Evolutionary conservation across 1,140 invertebrate genomes (phyloP).

Genomic region (Periplaneta americana): DNA sequence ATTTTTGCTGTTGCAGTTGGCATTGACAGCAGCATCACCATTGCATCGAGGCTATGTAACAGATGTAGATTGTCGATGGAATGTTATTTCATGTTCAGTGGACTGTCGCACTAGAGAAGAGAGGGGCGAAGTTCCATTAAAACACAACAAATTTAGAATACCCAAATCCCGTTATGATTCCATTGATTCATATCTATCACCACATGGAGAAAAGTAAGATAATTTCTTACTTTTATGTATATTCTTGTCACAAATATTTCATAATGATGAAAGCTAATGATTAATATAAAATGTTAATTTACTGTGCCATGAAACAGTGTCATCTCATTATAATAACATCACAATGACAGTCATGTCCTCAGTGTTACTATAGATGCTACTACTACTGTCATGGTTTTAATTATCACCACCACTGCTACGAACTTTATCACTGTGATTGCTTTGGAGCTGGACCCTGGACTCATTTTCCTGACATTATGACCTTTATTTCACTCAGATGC

Average conservation of each 20-base stretch:
- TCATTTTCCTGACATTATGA: too few relatives aligned
- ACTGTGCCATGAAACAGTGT: not conserved
- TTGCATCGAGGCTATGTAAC: slow-evolving; percentile 89
- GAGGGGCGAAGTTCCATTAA: slow-evolving; percentile 71
- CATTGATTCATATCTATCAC: slow-evolving; percentile 94
- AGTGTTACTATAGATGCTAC: too few relatives aligned
- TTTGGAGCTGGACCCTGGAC: too few relatives aligned
- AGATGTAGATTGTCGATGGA: slow-evolving; percentile 96
- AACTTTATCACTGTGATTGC: too few relatives aligned
- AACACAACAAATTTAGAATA: slow-evolving; percentile 78
- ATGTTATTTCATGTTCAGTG: slow-evolving; percentile 89
- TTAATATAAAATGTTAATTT: not conserved
- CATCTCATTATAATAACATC: too few relatives aligned
- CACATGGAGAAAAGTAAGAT: slow-evolving; percentile 64
- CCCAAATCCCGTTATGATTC: slow-evolving; percentile 97
- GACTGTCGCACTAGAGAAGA: slow-evolving; percentile 96
- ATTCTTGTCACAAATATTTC: too few relatives aligned
- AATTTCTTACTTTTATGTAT: not conserved
- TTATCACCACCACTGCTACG: too few relatives aligned
- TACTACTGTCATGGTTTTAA: too few relatives aligned
- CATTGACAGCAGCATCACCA: slow-evolving; percentile 93
- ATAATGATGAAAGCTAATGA: too few relatives aligned
- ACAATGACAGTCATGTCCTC: too few relatives aligned
- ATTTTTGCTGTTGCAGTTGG: slow-evolving; percentile 76
- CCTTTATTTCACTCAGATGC: too few relatives aligned